phyloP scores from a whole-genome alignment of 2,113 vertebrate species.

The Poeciliopsis retropinna region DNA sequence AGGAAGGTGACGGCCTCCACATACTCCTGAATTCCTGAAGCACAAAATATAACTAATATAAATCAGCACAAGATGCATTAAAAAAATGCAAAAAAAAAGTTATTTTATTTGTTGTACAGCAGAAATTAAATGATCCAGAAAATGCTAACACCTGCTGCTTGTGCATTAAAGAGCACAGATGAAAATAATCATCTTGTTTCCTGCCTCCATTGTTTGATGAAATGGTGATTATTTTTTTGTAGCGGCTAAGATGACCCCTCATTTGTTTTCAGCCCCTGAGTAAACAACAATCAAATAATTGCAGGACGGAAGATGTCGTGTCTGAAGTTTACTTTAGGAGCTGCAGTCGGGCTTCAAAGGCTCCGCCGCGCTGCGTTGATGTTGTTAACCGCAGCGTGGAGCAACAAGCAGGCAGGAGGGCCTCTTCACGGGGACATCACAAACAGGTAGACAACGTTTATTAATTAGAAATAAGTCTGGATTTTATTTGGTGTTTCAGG shows the following conservation, averaged over 20 bases:
- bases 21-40: slow-evolving; percentile 93
- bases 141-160: slow-evolving; percentile 31
- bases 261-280: slow-evolving; percentile 69
- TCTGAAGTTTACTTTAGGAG: slow-evolving; percentile 74
- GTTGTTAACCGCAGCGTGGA: neutral
- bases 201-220: slow-evolving; percentile 48
- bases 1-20: slow-evolving; percentile 96
- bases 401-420: slow-evolving; percentile 7
- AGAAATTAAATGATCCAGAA: neutral
- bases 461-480: neutral
- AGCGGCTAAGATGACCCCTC: slow-evolving; percentile 58
- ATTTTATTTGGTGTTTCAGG: neutral
- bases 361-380: slow-evolving; percentile 34
- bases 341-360: slow-evolving; percentile 73
- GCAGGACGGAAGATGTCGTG: slow-evolving; percentile 78
- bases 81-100: neutral
- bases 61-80: neutral
- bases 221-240: slow-evolving; percentile 31
- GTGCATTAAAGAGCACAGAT: slow-evolving; percentile 48
- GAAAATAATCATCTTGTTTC: slow-evolving; percentile 62
- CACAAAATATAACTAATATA: slow-evolving; percentile 4
- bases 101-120: slow-evolving; percentile 4
- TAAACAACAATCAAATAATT: slow-evolving; percentile 78
- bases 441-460: neutral
- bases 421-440: too few relatives aligned